These are phyloP conservation scores for Melanophora roralis DNA, from an alignment of 2,888 invertebrate genomes.

Conservation along the genomic window DNA sequence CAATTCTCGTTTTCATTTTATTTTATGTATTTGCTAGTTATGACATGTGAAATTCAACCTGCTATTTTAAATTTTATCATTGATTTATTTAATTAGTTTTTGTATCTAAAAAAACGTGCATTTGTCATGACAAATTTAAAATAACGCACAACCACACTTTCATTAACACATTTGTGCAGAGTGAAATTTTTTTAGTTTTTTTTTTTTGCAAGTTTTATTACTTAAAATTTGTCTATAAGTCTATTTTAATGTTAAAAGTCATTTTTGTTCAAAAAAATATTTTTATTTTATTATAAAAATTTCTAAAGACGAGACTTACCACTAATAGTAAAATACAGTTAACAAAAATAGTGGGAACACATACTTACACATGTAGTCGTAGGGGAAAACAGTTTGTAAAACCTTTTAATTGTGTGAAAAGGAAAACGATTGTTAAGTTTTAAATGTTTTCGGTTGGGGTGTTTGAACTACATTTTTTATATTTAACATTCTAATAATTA, in stretches of 20 bases:
- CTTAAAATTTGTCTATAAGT: neutral
- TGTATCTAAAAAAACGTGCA: constrained; percentile 27
- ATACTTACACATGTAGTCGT: too few species aligned
- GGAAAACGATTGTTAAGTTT: too few species aligned
- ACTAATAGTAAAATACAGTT: too few species aligned
- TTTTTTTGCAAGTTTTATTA: neutral
- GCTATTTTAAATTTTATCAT: constrained; percentile 10
- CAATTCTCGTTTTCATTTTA: neutral
- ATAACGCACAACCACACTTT: constrained; percentile 32
- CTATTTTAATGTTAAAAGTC: neutral
- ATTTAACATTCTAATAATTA: too few species aligned
- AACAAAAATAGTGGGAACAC: too few species aligned
- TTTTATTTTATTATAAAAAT: too few species aligned
- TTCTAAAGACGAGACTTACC: too few species aligned
- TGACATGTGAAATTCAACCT: constrained; percentile 43
- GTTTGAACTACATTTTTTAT: too few species aligned
- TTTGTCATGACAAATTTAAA: constrained; percentile 23
- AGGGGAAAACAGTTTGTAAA: too few species aligned
- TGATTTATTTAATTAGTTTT: constrained; percentile 39
- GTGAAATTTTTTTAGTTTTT: constrained; percentile 21
- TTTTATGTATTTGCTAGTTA: neutral
- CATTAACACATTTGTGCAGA: constrained; percentile 31
- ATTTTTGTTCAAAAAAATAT: neutral
- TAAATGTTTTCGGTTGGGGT: too few species aligned
- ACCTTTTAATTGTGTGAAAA: too few species aligned